Percentiles rank a stretch among this genome's conserved stretches.
These are phyloP conservation scores for Nowickia ferox DNA, from an alignment of 2,888 invertebrate genomes.

Conservation along the genomic window DNA sequence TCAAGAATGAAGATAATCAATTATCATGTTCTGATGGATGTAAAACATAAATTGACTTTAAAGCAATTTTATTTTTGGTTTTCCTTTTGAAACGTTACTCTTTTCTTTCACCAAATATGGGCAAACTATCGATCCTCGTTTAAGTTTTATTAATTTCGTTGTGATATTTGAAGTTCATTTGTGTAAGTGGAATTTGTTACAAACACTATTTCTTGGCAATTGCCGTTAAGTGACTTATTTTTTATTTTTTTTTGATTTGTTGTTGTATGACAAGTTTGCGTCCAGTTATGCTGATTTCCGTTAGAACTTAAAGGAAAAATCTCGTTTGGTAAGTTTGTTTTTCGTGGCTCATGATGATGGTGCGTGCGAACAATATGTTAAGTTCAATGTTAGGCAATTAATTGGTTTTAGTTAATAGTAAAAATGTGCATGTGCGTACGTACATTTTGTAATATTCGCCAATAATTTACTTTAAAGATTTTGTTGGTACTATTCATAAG, in stretches of 20 bases:
- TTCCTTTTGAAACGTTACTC: no score
- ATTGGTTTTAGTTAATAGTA: not conserved
- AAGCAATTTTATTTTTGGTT: no score
- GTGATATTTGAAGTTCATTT: not conserved
- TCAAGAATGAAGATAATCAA: no score
- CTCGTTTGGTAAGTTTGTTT: constrained; percentile 72
- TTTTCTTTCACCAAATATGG: no score
- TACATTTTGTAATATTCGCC: not conserved
- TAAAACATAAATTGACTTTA: no score
- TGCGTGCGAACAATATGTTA: constrained; percentile 23
- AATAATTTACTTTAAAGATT: no score
- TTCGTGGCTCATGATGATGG: constrained; percentile 64
- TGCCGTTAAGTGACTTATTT: not conserved
- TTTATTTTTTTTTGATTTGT: constrained; percentile 19
- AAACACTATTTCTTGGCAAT: not conserved
- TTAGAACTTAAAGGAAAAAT: constrained; percentile 54
- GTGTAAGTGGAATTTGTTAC: not conserved
- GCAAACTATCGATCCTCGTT: no score
- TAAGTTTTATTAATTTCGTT: no score
- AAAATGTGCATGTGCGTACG: not conserved
- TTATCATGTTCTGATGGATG: no score
- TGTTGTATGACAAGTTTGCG: constrained; percentile 16
- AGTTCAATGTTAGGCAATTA: constrained; percentile 47
- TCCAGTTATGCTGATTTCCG: constrained; percentile 52
- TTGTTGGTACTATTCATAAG: not conserved